phyloP scores from a whole-genome alignment of 1,140 invertebrate genomes.

The Heliconius melpomene region DNA sequence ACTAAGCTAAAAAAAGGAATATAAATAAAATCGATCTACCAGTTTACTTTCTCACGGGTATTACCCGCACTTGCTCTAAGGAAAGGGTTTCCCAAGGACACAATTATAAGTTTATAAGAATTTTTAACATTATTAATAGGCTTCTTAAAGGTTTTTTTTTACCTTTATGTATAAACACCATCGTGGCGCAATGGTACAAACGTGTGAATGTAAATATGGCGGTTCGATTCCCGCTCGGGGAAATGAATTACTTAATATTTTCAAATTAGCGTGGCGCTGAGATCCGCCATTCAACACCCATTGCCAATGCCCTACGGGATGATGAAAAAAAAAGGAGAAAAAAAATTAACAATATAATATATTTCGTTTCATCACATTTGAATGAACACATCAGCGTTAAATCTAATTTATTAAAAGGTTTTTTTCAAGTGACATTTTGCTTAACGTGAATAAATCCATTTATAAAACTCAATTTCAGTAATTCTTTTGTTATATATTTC shows the following conservation, averaged over 20 bases:
- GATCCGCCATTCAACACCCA: too few species aligned
- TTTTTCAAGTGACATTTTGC: background rate
- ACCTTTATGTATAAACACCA: too few species aligned
- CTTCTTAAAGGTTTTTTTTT: too few species aligned
- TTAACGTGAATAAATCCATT: background rate
- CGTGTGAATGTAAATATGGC: too few species aligned
- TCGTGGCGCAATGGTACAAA: too few species aligned
- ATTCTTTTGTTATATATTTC: background rate
- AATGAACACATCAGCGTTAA: background rate
- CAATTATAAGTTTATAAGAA: background rate
- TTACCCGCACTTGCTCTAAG: background rate
- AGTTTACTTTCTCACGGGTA: constrained; percentile 1
- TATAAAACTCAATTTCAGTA: background rate
- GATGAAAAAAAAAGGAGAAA: too few species aligned
- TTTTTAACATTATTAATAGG: background rate
- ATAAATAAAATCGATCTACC: background rate
- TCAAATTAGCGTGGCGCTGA: too few species aligned
- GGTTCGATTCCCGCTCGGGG: too few species aligned
- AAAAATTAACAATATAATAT: background rate
- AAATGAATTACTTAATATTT: too few species aligned
- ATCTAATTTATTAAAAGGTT: background rate
- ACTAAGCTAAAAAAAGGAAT: background rate
- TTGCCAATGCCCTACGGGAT: too few species aligned
- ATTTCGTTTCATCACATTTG: background rate
- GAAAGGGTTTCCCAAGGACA: background rate